Conservation (phyloP, 2,113 vertebrate genomes). For the Okapia johnstoni region DNA sequence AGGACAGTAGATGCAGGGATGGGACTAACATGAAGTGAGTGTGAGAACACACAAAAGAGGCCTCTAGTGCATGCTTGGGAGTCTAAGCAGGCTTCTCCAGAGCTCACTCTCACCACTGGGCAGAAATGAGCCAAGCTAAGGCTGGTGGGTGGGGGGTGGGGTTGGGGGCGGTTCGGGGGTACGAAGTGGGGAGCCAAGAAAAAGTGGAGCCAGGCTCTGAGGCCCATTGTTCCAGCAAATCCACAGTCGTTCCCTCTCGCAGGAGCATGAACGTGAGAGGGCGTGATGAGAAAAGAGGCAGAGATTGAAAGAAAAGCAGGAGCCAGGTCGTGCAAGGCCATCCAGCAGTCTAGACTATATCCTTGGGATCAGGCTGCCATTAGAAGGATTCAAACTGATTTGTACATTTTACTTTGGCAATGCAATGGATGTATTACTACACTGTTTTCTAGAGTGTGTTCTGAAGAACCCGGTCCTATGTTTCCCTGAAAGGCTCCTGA, state of each 20-base stretch:
- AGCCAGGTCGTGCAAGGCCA: not conserved
- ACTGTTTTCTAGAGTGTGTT: not conserved
- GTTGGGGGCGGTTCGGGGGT: fast-evolving
- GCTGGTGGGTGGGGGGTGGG: not conserved
- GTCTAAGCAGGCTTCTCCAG: not conserved
- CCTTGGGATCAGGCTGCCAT: not conserved
- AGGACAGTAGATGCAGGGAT: not conserved
- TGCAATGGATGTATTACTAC: not conserved
- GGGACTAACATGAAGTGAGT: not conserved
- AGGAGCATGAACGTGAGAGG: not conserved
- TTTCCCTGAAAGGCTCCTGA: not conserved
- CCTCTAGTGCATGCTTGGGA: not conserved
- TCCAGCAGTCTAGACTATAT: not conserved
- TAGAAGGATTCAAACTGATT: not conserved
- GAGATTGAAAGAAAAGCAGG: not conserved
- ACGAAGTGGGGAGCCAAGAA: not conserved
- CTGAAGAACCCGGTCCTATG: not conserved
- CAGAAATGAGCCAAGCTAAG: not conserved
- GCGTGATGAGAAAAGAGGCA: not conserved
- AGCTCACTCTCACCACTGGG: not conserved
- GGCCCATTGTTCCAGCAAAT: not conserved
- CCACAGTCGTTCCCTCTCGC: not conserved
- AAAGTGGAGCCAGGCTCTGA: not conserved
- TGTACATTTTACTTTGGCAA: not conserved
- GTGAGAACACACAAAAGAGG: not conserved